A percentile compares a stretch with the other conserved stretches of the same genome.
Evolutionary conservation across 2,113 vertebrate species (phyloP).

Genomic region (Charadrius vociferus): DNA sequence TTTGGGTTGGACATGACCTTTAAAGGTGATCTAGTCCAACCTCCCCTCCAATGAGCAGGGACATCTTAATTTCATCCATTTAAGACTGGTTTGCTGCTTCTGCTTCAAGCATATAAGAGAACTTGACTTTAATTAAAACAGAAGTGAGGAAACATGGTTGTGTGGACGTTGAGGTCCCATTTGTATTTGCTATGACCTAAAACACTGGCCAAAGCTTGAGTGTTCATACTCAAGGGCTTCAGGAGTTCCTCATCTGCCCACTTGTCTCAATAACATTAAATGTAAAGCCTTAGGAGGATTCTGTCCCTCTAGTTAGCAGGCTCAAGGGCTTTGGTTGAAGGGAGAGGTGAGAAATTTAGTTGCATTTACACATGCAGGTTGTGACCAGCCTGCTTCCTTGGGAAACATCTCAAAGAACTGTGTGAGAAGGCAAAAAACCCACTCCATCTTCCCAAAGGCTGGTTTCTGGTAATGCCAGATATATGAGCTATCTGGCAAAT

Average conservation of each 20-base stretch:
- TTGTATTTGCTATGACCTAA: neutral
- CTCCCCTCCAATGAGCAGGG: neutral
- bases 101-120: neutral
- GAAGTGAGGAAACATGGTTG: neutral
- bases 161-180: neutral
- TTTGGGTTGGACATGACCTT: neutral
- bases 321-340: neutral
- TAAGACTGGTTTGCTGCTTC: neutral
- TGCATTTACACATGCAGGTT: fast-evolving
- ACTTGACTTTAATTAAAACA: neutral
- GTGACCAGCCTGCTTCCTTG: neutral
- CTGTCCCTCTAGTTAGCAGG: neutral
- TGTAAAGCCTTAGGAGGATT: neutral
- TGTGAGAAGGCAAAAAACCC: neutral
- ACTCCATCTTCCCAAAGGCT: neutral
- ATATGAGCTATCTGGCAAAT: neutral
- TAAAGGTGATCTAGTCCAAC: neutral
- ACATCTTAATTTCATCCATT: neutral
- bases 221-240: neutral
- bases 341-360: neutral
- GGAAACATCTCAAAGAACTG: neutral
- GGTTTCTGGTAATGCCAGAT: neutral
- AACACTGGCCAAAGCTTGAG: neutral
- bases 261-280: neutral
- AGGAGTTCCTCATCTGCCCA: neutral